phyloP scores from a whole-genome alignment of 2,797 vertebrate species.

The Anabas testudineus region DNA sequence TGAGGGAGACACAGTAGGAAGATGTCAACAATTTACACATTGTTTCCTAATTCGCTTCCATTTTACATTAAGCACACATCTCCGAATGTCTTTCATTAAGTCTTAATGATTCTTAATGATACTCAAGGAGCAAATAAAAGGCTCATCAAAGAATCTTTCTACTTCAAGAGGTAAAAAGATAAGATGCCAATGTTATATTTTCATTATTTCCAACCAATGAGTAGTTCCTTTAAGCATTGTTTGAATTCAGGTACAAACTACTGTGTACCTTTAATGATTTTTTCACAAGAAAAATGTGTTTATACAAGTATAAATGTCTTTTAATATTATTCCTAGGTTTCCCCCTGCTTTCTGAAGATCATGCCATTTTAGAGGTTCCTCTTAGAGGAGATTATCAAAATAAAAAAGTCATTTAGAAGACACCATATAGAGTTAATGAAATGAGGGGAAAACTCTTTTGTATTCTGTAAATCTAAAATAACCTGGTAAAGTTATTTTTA shows the following conservation, averaged over 20 bases:
- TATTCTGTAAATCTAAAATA: background rate
- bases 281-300: background rate
- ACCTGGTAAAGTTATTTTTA: conserved; percentile 1
- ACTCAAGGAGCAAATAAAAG: conserved; percentile 17
- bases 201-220: background rate
- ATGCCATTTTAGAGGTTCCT: background rate
- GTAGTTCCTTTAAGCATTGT: conserved; percentile 1
- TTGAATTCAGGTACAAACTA: background rate
- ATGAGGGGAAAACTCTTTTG: background rate
- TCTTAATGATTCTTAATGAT: conserved; percentile 41
- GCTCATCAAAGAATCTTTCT: conserved; percentile 39
- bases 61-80: conserved; percentile 35
- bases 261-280: background rate
- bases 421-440: background rate
- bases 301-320: background rate
- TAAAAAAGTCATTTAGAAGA: background rate
- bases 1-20: conserved; percentile 16
- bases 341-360: background rate
- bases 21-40: conserved; percentile 20
- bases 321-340: too few relatives aligned
- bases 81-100: conserved; percentile 39
- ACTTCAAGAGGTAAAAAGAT: conserved; percentile 21
- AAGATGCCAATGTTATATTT: background rate
- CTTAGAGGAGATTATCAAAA: background rate
- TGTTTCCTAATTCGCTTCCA: conserved; percentile 14